Evolutionary conservation across 2,888 invertebrate genomes (phyloP).

Genomic region (Mesoligia furuncula): DNA sequence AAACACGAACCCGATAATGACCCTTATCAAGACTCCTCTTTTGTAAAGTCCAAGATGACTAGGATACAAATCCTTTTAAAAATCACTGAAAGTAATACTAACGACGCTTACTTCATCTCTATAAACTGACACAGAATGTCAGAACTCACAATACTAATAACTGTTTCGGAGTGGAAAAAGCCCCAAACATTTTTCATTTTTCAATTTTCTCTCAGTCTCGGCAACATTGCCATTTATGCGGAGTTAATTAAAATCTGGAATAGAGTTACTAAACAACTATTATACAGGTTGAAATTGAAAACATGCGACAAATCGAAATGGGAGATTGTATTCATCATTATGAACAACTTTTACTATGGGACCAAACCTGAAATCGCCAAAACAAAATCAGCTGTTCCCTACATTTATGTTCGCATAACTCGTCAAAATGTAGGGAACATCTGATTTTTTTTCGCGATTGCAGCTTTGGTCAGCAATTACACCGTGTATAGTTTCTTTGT

Average conservation of each 20-base stretch:
- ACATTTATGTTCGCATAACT: too few species aligned
- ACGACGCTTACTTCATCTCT: neutral
- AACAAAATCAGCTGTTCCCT: too few species aligned
- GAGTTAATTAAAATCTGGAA: slow-evolving; percentile 44
- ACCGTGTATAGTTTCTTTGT: slow-evolving; percentile 22
- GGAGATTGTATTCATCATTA: too few species aligned
- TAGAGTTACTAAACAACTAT: neutral
- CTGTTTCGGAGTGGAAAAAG: slow-evolving; percentile 14
- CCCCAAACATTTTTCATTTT: slow-evolving; percentile 12
- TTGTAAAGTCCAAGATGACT: neutral
- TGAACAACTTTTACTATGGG: too few species aligned
- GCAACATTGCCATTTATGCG: slow-evolving; percentile 8
- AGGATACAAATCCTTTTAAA: neutral
- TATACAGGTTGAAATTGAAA: too few species aligned
- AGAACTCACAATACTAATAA: slow-evolving; percentile 16
- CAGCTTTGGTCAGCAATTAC: too few species aligned
- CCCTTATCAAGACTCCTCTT: neutral
- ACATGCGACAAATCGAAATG: too few species aligned
- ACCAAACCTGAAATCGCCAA: too few species aligned
- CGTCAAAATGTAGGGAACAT: too few species aligned
- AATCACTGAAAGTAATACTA: neutral
- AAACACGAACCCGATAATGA: neutral
- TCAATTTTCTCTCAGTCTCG: slow-evolving; percentile 27
- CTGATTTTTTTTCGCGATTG: too few species aligned
- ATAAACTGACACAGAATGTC: neutral